A percentile compares a stretch with the other conserved stretches of the same genome.
phyloP scores from a whole-genome alignment of 1,140 invertebrate species.

The Drosophila serrata region DNA sequence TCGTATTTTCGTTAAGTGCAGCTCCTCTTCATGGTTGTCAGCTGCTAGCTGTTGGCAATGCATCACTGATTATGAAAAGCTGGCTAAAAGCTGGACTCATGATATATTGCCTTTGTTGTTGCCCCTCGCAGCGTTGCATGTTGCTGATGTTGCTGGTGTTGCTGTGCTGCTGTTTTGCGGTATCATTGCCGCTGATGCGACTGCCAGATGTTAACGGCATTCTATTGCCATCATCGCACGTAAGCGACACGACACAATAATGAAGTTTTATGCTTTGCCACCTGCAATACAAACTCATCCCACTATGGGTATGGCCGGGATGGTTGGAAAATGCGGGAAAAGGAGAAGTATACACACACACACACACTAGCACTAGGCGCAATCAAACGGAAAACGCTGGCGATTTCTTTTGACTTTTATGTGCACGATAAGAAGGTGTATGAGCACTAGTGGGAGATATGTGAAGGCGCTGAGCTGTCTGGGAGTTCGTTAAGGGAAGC shows the following conservation, averaged over 20 bases:
- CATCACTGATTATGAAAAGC: slow-evolving; percentile 84
- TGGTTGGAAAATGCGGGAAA: slow-evolving; percentile 10
- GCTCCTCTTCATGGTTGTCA: slow-evolving; percentile 46
- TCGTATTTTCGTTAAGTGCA: slow-evolving; percentile 1
- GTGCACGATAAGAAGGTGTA: slow-evolving; percentile 28
- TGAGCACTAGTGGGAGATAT: slow-evolving; percentile 11
- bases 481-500: slow-evolving; percentile 53
- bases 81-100: slow-evolving; percentile 81
- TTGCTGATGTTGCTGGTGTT: slow-evolving; percentile 37
- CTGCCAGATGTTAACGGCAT: slow-evolving; percentile 55
- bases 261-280: slow-evolving; percentile 84
- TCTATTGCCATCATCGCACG: slow-evolving; percentile 73
- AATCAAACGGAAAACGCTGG: slow-evolving; percentile 75
- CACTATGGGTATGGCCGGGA: neutral
- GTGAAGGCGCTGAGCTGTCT: slow-evolving; percentile 48
- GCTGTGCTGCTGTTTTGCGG: slow-evolving; percentile 60
- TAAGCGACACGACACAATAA: slow-evolving; percentile 81
- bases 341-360: slow-evolving; percentile 9
- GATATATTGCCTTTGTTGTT: slow-evolving; percentile 77
- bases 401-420: slow-evolving; percentile 60
- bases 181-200: slow-evolving; percentile 68
- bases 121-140: slow-evolving; percentile 24
- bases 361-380: slow-evolving; percentile 43
- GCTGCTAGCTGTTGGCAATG: slow-evolving; percentile 75
- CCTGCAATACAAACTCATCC: slow-evolving; percentile 60